Evolutionary conservation across 2,797 vertebrate genomes (phyloP), one percentile per base, ranked within the genome.

Genomic region (Hyperoplus lanceolatus): DNA sequence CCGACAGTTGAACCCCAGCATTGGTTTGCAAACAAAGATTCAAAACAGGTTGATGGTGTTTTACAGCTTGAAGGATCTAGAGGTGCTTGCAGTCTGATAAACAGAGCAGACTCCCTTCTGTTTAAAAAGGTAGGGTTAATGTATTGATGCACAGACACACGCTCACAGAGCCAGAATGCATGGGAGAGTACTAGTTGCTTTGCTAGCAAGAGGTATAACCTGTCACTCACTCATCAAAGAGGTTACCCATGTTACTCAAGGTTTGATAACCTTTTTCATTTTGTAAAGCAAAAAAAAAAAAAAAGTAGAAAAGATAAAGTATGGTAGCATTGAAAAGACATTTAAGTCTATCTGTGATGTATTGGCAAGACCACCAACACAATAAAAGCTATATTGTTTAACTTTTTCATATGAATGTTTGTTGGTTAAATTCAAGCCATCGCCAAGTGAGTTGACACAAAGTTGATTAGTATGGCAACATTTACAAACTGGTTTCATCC

Each of bases 161-260:
- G 1, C 48, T 53, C 49, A 14, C 42, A 36, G 48, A 59, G 13
- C 41, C 69, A 46, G 36, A 62, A 21, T n/a, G 48, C 56, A 68
- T 59, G 60, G 21, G 29, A 72, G 38, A 79, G 45, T 54, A 68
- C 56, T 14, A 3, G 68, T 2, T 21, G n/a, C n/a, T 58, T 69
- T 63, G 67, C 38, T 54, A 8, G 16, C 36, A 8, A 29, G 39
- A 45, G 42, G 41, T 50, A 58, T 42, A 74, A 64, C 43, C 70
- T 54, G 69, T 58, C 75, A 74, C 39, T 79, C 75, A 76, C 8
- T 43, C 56, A 43, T 54, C 41, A 41, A 63, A 79, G 6, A 58
- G 41, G 13, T 15, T 57, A 29, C 43, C 50, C 11, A 8, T 59
- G n/a, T 41, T 60, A 48, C 18, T 74, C 45, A 16, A 57, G 5